phyloP scores from a whole-genome alignment of 2,113 vertebrate species.

The Brachyhypopomus gauderio region DNA sequence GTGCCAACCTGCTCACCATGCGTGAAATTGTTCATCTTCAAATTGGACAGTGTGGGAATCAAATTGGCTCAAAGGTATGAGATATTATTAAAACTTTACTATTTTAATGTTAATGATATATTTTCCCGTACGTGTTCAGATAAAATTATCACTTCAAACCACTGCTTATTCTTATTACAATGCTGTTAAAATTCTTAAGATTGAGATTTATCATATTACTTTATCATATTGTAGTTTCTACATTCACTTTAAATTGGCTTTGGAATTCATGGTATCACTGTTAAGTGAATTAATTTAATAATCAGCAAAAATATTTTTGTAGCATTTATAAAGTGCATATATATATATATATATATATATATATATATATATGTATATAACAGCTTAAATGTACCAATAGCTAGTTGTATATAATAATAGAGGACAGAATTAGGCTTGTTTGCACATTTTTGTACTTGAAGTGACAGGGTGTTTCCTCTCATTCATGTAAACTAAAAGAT shows the following conservation, averaged over 20 bases:
- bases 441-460: background rate
- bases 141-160: too few species aligned
- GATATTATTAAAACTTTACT: background rate
- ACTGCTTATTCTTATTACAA: too few species aligned
- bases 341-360: too few species aligned
- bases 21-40: constrained; percentile 97
- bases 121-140: background rate
- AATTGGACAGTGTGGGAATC: constrained; percentile 98
- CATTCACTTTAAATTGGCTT: too few species aligned
- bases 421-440: background rate
- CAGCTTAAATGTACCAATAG: background rate
- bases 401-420: background rate
- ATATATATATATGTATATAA: background rate
- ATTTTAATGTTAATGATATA: background rate
- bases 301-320: background rate
- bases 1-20: constrained; percentile 75
- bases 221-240: too few species aligned
- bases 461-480: constrained; percentile 44
- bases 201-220: too few species aligned
- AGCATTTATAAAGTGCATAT: background rate
- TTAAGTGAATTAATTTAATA: too few species aligned
- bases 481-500: constrained; percentile 29
- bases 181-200: too few species aligned
- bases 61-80: constrained; percentile 93
- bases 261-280: too few species aligned